Evolutionary conservation across 2,888 invertebrate genomes (phyloP).

Genomic region (Zygothrica quintamaculata): DNA sequence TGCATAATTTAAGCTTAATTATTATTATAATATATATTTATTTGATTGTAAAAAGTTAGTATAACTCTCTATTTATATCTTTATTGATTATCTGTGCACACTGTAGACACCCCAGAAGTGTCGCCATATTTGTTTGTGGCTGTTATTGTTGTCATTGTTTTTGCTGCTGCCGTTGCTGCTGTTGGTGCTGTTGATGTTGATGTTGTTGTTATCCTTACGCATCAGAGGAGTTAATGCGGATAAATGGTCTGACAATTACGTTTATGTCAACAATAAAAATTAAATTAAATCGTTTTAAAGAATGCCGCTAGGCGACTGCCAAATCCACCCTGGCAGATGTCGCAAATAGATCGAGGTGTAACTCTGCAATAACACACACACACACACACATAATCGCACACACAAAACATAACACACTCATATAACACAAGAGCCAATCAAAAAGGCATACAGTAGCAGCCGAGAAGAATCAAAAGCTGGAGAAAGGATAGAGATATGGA

Average conservation of each 20-base stretch:
- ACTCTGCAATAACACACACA: conserved; percentile 15
- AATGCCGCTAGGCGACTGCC: conserved; percentile 43
- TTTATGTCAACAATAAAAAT: conserved; percentile 79
- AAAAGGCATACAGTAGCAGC: too few relatives aligned
- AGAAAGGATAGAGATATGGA: too few relatives aligned
- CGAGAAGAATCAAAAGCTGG: too few relatives aligned
- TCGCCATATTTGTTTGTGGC: conserved; percentile 71
- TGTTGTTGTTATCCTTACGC: conserved; percentile 76
- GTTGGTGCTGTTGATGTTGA: conserved; percentile 33
- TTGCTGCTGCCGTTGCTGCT: conserved; percentile 43
- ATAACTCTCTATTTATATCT: not conserved
- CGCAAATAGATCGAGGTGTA: conserved; percentile 59
- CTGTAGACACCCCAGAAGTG: conserved; percentile 16
- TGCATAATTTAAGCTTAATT: too few relatives aligned
- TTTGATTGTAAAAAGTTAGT: not conserved
- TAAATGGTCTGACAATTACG: conserved; percentile 84
- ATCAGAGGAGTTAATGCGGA: conserved; percentile 81
- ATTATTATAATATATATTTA: too few relatives aligned
- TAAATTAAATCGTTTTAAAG: conserved; percentile 79
- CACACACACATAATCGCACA: conserved; percentile 4
- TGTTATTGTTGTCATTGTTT: conserved; percentile 45
- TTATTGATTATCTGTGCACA: conserved; percentile 29
- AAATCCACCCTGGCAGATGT: conserved; percentile 61
- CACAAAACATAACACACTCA: not conserved
- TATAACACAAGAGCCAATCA: conserved; percentile 42